Percentiles rank a stretch among this genome's conserved stretches.
These are phyloP conservation scores for Oryzias javanicus DNA, from an alignment of 2,113 vertebrate species.

Conservation along the genomic window DNA sequence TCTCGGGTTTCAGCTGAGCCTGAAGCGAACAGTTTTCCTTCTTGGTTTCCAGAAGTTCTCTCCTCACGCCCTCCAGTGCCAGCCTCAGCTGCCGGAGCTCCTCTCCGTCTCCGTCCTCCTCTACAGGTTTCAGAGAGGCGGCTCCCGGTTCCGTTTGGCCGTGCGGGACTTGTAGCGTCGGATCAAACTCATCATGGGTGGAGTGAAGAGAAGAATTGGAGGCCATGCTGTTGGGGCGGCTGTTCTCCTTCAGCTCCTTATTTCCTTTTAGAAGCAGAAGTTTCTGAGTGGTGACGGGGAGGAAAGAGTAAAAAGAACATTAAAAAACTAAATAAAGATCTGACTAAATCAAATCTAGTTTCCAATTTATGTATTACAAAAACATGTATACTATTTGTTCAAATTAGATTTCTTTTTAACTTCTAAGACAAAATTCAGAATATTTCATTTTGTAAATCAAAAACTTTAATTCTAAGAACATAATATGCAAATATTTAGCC, in stretches of 20 bases:
- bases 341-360: background rate
- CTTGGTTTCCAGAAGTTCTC: conserved; percentile 79
- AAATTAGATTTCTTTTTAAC: too few species aligned
- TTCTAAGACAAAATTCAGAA: too few species aligned
- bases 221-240: conserved; percentile 75
- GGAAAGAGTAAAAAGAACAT: background rate
- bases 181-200: conserved; percentile 78
- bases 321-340: background rate
- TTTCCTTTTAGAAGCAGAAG: conserved; percentile 61
- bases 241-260: conserved; percentile 60
- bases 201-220: conserved; percentile 82
- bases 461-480: too few species aligned
- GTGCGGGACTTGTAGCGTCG: conserved; percentile 23
- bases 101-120: conserved; percentile 42
- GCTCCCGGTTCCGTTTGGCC: conserved; percentile 20
- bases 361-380: background rate
- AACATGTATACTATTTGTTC: too few species aligned
- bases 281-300: conserved; percentile 53
- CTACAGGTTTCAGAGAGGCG: conserved; percentile 19
- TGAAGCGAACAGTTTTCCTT: conserved; percentile 78
- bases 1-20: conserved; percentile 72
- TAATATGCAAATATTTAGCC: too few species aligned
- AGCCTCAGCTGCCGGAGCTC: conserved; percentile 79
- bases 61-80: conserved; percentile 79
- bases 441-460: too few species aligned